phyloP scores from a whole-genome alignment of 1,140 invertebrate genomes.

The Globodera ellingtonae region DNA sequence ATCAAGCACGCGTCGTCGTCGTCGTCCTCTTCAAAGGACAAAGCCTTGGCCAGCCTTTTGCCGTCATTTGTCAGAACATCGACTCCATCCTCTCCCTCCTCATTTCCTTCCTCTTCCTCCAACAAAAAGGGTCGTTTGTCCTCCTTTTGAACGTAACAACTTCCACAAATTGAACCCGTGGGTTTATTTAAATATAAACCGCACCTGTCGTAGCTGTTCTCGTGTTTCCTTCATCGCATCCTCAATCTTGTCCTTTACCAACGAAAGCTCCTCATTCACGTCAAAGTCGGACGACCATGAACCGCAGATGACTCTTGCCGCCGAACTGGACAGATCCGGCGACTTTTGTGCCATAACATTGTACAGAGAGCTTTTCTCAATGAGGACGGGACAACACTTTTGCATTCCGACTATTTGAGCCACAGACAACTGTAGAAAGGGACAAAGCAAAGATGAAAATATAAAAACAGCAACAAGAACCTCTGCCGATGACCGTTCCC shows the following conservation, averaged over 20 bases:
- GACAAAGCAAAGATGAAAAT: not conserved
- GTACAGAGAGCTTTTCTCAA: slow-evolving; percentile 46
- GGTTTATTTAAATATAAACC: too few species aligned
- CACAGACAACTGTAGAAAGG: slow-evolving; percentile 28
- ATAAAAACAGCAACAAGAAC: slow-evolving; percentile 3
- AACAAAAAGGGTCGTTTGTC: too few species aligned
- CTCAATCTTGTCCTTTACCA: slow-evolving; percentile 50
- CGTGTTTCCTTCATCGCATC: slow-evolving; percentile 48
- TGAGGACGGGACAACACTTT: slow-evolving; percentile 54
- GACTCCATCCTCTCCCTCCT: too few species aligned
- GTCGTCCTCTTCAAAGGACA: too few species aligned
- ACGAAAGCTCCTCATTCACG: slow-evolving; percentile 32
- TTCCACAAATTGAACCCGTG: too few species aligned
- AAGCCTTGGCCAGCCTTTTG: too few species aligned
- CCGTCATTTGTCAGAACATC: too few species aligned
- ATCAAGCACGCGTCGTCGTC: too few species aligned
- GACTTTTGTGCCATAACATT: not conserved
- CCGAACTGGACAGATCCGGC: slow-evolving; percentile 33
- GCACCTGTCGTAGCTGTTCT: too few species aligned
- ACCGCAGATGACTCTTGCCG: slow-evolving; percentile 49
- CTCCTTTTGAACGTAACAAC: too few species aligned
- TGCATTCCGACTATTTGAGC: slow-evolving; percentile 38
- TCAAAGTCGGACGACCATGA: slow-evolving; percentile 54
- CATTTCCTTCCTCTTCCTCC: too few species aligned
- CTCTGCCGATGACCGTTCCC: slow-evolving; percentile 44